These are phyloP conservation scores for Chromis chromis DNA, from an alignment of 2,797 vertebrate species.

Conservation along the genomic window DNA sequence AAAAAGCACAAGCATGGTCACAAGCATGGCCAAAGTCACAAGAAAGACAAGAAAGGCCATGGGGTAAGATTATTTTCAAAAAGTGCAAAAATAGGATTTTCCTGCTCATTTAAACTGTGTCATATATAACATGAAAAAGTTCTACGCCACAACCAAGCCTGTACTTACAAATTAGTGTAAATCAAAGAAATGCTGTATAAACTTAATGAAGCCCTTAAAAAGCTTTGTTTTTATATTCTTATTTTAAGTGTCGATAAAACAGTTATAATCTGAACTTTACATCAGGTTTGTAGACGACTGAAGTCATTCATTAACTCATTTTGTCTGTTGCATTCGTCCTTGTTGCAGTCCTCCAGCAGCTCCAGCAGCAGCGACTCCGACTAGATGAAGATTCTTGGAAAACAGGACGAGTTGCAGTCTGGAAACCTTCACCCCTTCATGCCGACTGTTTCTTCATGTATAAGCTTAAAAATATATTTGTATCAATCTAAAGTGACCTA, in stretches of 20 bases:
- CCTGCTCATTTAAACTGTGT: neutral
- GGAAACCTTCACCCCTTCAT: neutral
- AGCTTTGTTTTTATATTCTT: neutral
- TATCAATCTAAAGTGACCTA: neutral
- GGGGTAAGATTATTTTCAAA: slow-evolving; percentile 57
- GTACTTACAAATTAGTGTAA: neutral
- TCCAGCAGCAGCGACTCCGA: slow-evolving; percentile 81
- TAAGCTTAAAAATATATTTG: neutral
- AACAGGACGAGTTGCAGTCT: neutral
- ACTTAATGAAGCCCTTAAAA: neutral
- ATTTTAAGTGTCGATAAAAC: neutral
- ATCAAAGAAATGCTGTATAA: neutral
- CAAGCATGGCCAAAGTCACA: slow-evolving; percentile 70
- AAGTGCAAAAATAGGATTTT: neutral
- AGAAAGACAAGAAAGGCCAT: slow-evolving; percentile 63
- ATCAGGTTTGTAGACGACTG: neutral
- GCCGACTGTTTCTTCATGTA: neutral
- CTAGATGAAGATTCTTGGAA: slow-evolving; percentile 44
- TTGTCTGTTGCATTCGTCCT: slow-evolving; percentile 14
- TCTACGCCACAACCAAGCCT: neutral
- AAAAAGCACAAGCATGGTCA: too few relatives aligned
- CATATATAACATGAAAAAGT: neutral
- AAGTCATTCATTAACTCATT: neutral
- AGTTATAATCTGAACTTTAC: neutral
- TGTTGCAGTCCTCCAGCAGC: slow-evolving; percentile 76